Conservation (phyloP, 2,888 invertebrate genomes). For the Patella caerulea region DNA sequence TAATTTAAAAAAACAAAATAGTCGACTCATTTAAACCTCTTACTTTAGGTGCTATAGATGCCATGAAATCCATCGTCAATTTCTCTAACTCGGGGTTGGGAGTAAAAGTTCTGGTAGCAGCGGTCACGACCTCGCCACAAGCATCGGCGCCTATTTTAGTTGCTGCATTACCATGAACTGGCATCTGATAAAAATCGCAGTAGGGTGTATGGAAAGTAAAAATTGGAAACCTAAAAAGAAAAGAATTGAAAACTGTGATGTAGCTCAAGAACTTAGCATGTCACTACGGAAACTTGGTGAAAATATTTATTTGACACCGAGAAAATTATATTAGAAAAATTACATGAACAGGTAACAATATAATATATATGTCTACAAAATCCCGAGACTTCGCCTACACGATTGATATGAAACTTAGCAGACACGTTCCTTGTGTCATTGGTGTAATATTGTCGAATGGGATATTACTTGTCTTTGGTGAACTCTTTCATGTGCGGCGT, state of each 20-base stretch:
- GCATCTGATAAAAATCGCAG: slow-evolving; percentile 57
- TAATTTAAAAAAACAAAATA: no score
- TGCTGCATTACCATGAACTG: slow-evolving; percentile 58
- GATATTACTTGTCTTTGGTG: slow-evolving; percentile 61
- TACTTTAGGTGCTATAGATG: slow-evolving; percentile 57
- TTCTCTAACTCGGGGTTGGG: slow-evolving; percentile 59
- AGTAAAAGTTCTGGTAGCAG: slow-evolving; percentile 55
- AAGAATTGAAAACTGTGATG: background rate
- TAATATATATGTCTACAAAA: no score
- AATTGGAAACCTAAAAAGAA: slow-evolving; percentile 52
- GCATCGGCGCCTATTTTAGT: slow-evolving; percentile 65
- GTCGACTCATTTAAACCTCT: background rate
- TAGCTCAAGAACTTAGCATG: background rate
- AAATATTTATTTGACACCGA: no score
- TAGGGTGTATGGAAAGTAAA: slow-evolving; percentile 52
- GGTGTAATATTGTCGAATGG: no score
- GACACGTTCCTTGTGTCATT: no score
- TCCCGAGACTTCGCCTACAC: no score
- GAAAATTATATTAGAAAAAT: no score
- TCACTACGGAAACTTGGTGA: no score
- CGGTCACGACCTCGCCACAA: slow-evolving; percentile 55
- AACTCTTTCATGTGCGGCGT: slow-evolving; percentile 65
- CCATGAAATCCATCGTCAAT: slow-evolving; percentile 46
- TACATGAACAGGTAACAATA: no score
- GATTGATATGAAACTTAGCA: no score